phyloP scores from a whole-genome alignment of 2,888 invertebrate species.

The Helobdella robusta region DNA sequence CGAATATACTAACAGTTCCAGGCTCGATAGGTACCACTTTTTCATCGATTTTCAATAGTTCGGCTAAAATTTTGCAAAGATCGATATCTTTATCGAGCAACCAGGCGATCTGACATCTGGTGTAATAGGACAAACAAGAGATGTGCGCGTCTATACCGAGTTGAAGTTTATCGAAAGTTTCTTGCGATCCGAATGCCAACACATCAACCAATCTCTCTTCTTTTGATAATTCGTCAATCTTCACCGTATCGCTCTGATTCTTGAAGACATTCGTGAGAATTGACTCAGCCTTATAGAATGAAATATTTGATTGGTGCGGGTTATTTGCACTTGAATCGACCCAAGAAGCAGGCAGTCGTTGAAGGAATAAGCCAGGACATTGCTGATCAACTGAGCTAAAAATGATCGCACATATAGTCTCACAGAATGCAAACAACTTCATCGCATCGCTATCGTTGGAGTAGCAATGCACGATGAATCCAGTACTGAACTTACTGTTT shows the following conservation, averaged over 20 bases:
- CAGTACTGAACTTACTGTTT: background rate
- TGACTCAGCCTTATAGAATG: constrained; percentile 1
- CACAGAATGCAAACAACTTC: constrained; percentile 18
- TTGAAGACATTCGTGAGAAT: constrained; percentile 7
- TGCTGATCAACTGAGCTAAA: constrained; percentile 16
- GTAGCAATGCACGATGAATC: constrained; percentile 4
- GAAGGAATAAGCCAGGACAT: constrained; percentile 15
- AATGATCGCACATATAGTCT: constrained; percentile 11
- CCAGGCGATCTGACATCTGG: constrained; percentile 17
- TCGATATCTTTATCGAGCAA: constrained; percentile 14
- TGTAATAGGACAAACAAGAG: constrained; percentile 14
- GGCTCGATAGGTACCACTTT: background rate
- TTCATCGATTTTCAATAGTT: constrained; percentile 15
- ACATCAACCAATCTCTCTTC: constrained; percentile 14
- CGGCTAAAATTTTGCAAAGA: background rate
- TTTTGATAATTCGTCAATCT: background rate
- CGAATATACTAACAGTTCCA: constrained; percentile 13
- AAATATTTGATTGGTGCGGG: no score
- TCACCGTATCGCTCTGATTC: background rate
- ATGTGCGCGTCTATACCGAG: constrained; percentile 20
- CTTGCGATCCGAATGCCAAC: constrained; percentile 21
- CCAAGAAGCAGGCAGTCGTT: constrained; percentile 21
- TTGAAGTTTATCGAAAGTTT: constrained; percentile 8
- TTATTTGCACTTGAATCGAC: constrained; percentile 1
- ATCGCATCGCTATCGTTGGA: background rate